A percentile compares a stretch with the other conserved stretches of the same genome.
These are phyloP conservation scores for Pseudonaja textilis DNA, from an alignment of 2,113 vertebrate genomes.

Conservation along the genomic window DNA sequence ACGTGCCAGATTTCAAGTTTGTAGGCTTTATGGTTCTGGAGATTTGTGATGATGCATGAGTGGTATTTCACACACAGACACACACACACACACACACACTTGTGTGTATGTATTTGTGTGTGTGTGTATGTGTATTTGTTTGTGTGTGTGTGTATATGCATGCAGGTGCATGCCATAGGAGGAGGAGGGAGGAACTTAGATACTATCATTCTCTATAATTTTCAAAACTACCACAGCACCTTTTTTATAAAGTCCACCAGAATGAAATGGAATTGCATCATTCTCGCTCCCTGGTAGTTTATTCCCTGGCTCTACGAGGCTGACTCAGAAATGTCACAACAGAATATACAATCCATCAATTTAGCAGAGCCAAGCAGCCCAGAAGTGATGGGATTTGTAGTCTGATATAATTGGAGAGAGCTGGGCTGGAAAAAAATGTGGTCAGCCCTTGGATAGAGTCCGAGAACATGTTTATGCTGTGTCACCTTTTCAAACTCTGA, in stretches of 20 bases:
- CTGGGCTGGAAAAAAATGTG: not conserved
- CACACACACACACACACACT: too few relatives aligned
- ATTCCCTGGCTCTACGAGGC: not conserved
- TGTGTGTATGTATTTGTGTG: too few relatives aligned
- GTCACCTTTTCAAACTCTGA: not conserved
- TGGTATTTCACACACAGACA: too few relatives aligned
- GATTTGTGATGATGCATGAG: too few relatives aligned
- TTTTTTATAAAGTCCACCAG: not conserved
- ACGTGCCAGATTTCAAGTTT: too few relatives aligned
- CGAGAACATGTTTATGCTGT: not conserved
- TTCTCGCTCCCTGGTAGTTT: not conserved
- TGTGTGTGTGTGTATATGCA: accelerated
- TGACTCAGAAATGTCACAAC: not conserved
- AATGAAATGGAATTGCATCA: not conserved
- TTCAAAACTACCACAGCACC: not conserved
- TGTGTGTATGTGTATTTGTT: too few relatives aligned
- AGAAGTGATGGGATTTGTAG: not conserved
- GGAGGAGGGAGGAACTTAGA: not conserved
- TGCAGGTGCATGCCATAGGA: not conserved
- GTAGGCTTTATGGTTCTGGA: too few relatives aligned
- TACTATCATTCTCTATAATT: not conserved
- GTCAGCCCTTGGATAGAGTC: not conserved
- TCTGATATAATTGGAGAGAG: not conserved
- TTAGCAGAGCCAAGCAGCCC: not conserved
- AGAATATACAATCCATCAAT: not conserved